Percentiles rank a stretch among this genome's conserved stretches.
phyloP scores from a whole-genome alignment of 2,797 vertebrate species.

The Gobio occitaniae region DNA sequence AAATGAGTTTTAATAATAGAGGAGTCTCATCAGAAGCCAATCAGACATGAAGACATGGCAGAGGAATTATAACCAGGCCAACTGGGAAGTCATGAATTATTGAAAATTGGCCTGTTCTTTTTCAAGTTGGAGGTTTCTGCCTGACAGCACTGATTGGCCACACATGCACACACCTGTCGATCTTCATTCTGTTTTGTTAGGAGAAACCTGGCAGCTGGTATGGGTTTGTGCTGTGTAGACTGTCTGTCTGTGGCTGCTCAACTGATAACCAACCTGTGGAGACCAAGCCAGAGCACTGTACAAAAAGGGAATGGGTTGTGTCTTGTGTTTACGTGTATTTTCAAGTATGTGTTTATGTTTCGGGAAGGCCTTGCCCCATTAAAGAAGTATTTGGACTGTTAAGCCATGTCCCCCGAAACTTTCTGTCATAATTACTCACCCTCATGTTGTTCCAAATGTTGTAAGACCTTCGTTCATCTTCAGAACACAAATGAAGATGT shows the following conservation, averaged over 20 bases:
- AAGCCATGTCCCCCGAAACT: not conserved
- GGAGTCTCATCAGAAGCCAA: slow-evolving; percentile 81
- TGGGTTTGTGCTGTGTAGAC: slow-evolving; percentile 25
- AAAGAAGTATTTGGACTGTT: not conserved
- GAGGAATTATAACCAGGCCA: slow-evolving; percentile 64
- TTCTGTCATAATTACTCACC: too few species aligned
- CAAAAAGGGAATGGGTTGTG: not conserved
- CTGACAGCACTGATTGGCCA: slow-evolving; percentile 67
- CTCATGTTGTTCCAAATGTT: too few species aligned
- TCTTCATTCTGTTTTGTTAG: slow-evolving; percentile 40
- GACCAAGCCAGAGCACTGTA: not conserved
- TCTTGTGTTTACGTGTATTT: not conserved
- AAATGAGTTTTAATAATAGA: slow-evolving; percentile 85
- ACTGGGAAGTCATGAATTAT: slow-evolving; percentile 79
- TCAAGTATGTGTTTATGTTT: not conserved
- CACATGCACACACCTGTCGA: slow-evolving; percentile 47
- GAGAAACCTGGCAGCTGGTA: slow-evolving; percentile 40
- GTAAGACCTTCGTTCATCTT: too few species aligned
- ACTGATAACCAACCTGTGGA: slow-evolving; percentile 6
- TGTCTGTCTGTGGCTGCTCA: slow-evolving; percentile 36
- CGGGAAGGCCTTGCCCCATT: not conserved
- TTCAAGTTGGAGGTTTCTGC: slow-evolving; percentile 74
- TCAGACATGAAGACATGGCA: slow-evolving; percentile 77
- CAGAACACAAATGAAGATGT: too few species aligned
- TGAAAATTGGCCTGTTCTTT: slow-evolving; percentile 74